Conservation (phyloP, 2,888 invertebrate species). For the Dynastes grantii region DNA sequence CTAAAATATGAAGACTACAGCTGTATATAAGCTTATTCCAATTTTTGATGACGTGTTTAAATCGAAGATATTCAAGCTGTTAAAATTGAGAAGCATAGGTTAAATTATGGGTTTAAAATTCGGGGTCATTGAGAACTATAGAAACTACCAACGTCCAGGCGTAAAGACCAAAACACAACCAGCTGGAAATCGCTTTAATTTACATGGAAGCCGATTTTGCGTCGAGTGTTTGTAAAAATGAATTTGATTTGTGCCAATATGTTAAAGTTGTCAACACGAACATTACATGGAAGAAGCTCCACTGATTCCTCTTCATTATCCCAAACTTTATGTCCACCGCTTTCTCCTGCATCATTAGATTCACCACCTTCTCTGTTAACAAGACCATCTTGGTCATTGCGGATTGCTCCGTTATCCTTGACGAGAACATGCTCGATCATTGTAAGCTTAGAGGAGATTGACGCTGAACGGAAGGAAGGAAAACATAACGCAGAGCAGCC, state of each 20-base stretch:
- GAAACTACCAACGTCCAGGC: constrained; percentile 97
- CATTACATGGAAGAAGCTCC: constrained; percentile 96
- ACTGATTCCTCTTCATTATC: constrained; percentile 95
- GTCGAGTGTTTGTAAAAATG: constrained; percentile 83
- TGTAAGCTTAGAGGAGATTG: constrained; percentile 92
- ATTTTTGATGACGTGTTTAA: neutral
- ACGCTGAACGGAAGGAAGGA: constrained; percentile 95
- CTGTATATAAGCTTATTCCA: too few species aligned
- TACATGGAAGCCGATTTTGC: constrained; percentile 96
- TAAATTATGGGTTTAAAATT: constrained; percentile 74
- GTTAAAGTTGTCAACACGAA: constrained; percentile 97
- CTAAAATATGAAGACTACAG: neutral
- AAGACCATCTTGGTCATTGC: constrained; percentile 72
- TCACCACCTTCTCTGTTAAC: constrained; percentile 75
- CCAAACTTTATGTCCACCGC: constrained; percentile 80
- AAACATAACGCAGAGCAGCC: constrained; percentile 96
- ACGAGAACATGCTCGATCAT: constrained; percentile 87
- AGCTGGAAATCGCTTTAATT: constrained; percentile 98
- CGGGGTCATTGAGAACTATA: constrained; percentile 87
- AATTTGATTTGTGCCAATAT: constrained; percentile 99
- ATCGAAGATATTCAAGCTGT: neutral
- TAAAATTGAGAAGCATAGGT: neutral
- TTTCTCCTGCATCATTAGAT: constrained; percentile 69
- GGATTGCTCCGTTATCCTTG: constrained; percentile 80
- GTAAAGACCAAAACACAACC: constrained; percentile 94